These are phyloP conservation scores for Drosophila repleta DNA, from an alignment of 1,140 invertebrate species.

Conservation along the genomic window DNA sequence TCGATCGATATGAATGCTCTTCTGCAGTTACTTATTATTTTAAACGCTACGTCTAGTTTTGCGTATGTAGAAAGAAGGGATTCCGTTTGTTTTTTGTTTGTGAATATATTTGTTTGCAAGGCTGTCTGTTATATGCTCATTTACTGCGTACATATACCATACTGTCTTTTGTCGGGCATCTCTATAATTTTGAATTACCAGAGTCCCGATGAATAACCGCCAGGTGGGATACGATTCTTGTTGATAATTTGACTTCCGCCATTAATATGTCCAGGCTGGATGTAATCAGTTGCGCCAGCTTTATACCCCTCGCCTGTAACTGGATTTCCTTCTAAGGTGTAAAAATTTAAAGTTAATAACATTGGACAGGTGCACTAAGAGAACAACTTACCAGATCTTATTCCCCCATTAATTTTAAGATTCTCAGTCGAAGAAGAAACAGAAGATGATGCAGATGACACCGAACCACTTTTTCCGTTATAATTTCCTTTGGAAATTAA, in stretches of 20 bases:
- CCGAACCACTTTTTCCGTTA: conserved; percentile 78
- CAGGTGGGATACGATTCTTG: conserved; percentile 84
- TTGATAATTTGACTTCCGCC: conserved; percentile 78
- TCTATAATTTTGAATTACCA: conserved; percentile 79
- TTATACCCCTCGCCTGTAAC: conserved; percentile 85
- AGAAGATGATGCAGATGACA: conserved; percentile 79
- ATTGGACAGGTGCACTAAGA: background rate
- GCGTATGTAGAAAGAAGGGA: conserved; percentile 23
- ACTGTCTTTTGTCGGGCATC: conserved; percentile 12
- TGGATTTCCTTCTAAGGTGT: conserved; percentile 85
- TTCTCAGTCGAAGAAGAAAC: conserved; percentile 82
- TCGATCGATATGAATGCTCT: background rate
- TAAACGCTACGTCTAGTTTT: conserved; percentile 34
- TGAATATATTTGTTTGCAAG: conserved; percentile 29
- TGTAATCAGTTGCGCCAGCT: conserved; percentile 59
- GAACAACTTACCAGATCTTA: conserved; percentile 62
- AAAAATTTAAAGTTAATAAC: background rate
- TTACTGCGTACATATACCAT: conserved; percentile 21
- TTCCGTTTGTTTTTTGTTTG: conserved; percentile 13
- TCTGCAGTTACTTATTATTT: conserved; percentile 21
- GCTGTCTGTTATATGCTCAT: conserved; percentile 13
- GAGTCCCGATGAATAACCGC: conserved; percentile 85
- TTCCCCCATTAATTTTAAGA: conserved; percentile 76
- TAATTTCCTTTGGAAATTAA: conserved; percentile 73
- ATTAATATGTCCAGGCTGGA: conserved; percentile 56